Evolutionary conservation across 2,113 vertebrate species (phyloP).

Genomic region (Ceyx melanurus): DNA sequence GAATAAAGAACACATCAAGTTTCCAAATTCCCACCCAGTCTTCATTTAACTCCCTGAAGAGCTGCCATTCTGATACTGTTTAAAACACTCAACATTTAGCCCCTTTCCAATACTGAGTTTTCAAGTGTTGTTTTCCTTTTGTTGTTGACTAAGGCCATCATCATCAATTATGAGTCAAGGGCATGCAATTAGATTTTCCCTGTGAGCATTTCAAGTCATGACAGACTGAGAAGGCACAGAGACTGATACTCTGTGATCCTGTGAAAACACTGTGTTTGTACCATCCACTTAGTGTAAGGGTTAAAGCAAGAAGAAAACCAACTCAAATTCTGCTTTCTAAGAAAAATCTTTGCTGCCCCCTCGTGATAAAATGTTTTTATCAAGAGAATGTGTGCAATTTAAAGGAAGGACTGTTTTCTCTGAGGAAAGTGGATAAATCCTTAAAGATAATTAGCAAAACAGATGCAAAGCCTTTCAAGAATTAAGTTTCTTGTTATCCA

Average conservation of each 20-base stretch:
- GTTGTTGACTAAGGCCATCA: not conserved
- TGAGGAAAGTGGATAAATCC: not conserved
- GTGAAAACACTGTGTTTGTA: not conserved
- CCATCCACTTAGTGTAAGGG: rapidly evolving
- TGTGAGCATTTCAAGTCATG: not conserved
- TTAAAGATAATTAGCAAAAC: not conserved
- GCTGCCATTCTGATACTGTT: not conserved
- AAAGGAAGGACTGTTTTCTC: not conserved
- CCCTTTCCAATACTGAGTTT: not conserved
- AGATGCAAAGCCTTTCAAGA: not conserved
- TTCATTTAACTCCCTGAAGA: not conserved
- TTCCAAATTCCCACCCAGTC: not conserved
- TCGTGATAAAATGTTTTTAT: conserved; percentile 36
- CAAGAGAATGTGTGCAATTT: not conserved
- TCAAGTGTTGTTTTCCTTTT: not conserved
- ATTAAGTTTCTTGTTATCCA: not conserved
- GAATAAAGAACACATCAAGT: not conserved
- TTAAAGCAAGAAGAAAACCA: not conserved
- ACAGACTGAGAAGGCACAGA: not conserved
- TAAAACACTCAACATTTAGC: not conserved
- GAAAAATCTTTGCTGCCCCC: conserved; percentile 64
- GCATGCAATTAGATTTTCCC: not conserved
- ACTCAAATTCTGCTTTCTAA: not conserved
- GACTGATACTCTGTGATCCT: no score
- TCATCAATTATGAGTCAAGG: not conserved